phyloP scores from a whole-genome alignment of 92 coral and sea anemone species.

The Zoanthus sociatus region DNA sequence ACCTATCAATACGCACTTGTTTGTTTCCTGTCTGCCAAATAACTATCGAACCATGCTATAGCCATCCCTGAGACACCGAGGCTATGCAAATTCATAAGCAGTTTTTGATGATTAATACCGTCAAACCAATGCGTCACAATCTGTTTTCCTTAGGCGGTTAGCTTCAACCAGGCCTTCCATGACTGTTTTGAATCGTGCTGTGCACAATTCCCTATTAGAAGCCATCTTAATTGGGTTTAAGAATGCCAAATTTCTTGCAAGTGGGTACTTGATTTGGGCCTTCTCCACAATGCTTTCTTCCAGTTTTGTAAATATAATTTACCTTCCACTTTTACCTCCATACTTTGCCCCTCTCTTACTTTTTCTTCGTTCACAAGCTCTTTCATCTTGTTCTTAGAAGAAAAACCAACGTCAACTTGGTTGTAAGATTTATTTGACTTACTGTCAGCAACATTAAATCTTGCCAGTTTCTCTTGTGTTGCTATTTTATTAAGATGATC shows the following conservation, averaged over 20 bases:
- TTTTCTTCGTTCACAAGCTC: not conserved
- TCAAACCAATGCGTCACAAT: not conserved
- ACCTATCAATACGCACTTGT: no score
- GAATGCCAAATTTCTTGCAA: no score
- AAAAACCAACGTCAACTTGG: not conserved
- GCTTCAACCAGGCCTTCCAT: constrained; percentile 15
- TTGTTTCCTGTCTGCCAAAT: no score
- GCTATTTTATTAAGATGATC: not conserved
- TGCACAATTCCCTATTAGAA: not conserved
- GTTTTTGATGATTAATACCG: no score
- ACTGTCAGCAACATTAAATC: constrained; percentile 1
- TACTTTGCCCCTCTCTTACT: no score
- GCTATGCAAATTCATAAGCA: no score
- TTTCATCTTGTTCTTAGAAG: constrained; percentile 1
- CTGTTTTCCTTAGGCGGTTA: constrained; percentile 1
- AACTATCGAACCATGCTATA: no score
- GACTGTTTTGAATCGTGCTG: constrained; percentile 2
- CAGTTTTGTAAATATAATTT: no score
- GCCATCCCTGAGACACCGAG: no score
- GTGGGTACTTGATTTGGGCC: constrained; percentile 4
- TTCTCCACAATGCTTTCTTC: not conserved
- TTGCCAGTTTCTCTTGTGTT: constrained; percentile 2
- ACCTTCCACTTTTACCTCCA: no score
- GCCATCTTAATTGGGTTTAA: no score
- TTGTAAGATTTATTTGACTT: not conserved